Conservation (phyloP, 23 tunicate genomes). For the Ciona savignyi region DNA sequence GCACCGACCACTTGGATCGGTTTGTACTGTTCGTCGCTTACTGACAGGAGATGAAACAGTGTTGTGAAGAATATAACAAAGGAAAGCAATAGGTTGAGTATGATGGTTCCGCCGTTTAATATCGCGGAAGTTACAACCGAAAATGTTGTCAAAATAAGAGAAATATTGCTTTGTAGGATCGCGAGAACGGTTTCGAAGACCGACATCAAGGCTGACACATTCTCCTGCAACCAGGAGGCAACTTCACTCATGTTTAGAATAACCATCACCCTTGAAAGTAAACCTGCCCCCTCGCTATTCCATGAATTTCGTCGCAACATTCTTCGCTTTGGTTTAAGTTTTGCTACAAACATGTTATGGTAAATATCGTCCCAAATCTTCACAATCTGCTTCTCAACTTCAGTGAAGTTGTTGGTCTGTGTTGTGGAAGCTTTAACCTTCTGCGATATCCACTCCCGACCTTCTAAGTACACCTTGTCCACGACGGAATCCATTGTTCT, state of each 20-base stretch:
- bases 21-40: slow-evolving; percentile 55
- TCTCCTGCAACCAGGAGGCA: slow-evolving; percentile 54
- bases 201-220: slow-evolving; percentile 54
- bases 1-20: slow-evolving; percentile 68
- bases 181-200: slow-evolving; percentile 43
- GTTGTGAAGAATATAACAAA: slow-evolving; percentile 72
- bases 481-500: slow-evolving; percentile 69
- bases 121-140: slow-evolving; percentile 35
- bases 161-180: slow-evolving; percentile 53
- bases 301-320: slow-evolving; percentile 1
- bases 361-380: slow-evolving; percentile 77
- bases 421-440: slow-evolving; percentile 17
- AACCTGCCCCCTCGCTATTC: slow-evolving; percentile 5
- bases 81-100: slow-evolving; percentile 65
- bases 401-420: slow-evolving; percentile 20
- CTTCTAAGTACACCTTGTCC: slow-evolving; percentile 67
- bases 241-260: slow-evolving; percentile 53
- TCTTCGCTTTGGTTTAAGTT: neutral
- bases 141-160: slow-evolving; percentile 37
- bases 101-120: slow-evolving; percentile 62
- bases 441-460: slow-evolving; percentile 77
- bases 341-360: slow-evolving; percentile 26
- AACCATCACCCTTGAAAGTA: slow-evolving; percentile 40
- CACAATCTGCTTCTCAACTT: slow-evolving; percentile 71
- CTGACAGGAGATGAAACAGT: slow-evolving; percentile 58